Evolutionary conservation across 2,113 vertebrate species (phyloP).

Genomic region (Tenrec ecaudatus): DNA sequence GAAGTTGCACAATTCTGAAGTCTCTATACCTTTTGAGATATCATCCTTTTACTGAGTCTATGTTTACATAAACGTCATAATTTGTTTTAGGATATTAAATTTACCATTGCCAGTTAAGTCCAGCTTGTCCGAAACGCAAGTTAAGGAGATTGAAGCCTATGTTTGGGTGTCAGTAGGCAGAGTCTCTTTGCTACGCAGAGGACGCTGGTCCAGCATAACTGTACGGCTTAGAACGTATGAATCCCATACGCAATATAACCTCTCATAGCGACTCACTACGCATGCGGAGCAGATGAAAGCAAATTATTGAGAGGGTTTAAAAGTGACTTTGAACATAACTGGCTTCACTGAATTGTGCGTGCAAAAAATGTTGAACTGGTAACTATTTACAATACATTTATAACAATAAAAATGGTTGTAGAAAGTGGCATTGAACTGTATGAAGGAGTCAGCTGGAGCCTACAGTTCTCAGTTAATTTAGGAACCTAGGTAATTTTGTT

Average conservation of each 20-base stretch:
- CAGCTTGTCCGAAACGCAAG: not conserved
- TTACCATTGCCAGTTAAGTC: not conserved
- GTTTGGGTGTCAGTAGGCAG: not conserved
- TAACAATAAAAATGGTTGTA: not conserved
- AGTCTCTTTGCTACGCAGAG: not conserved
- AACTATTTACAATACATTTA: not conserved
- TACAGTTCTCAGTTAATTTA: not conserved
- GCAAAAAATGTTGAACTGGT: not conserved
- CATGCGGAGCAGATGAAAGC: not conserved
- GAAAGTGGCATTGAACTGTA: not conserved
- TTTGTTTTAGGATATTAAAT: not conserved
- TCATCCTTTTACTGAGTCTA: not conserved
- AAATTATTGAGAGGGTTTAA: not conserved
- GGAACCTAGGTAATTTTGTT: slow-evolving; percentile 7
- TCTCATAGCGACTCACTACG: not conserved
- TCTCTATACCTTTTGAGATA: slow-evolving; percentile 7
- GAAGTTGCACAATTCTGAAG: not conserved
- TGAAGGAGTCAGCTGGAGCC: not conserved
- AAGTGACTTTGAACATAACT: not conserved
- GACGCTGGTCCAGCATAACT: not conserved
- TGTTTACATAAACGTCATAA: slow-evolving; percentile 46
- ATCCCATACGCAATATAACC: not conserved
- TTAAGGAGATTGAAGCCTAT: not conserved
- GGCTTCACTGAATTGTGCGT: not conserved
- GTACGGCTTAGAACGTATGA: not conserved